Percentiles rank a stretch among this genome's conserved stretches.
Conservation (phyloP, 1,140 invertebrate genomes). For the Chironomus striatipennis region DNA sequence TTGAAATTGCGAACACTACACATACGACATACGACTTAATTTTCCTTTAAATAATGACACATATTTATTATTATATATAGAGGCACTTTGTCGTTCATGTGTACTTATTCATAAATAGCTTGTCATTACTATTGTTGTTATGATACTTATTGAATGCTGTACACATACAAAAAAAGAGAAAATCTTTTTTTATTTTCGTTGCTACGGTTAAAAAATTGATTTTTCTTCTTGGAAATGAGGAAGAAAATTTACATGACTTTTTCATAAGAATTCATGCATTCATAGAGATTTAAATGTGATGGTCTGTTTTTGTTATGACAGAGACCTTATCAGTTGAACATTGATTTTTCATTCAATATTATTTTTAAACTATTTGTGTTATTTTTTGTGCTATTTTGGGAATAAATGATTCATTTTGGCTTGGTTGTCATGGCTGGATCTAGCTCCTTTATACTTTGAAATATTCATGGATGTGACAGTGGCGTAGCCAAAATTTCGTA, state of each 20-base stretch:
- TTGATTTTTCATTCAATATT: conserved; percentile 8
- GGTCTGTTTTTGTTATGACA: conserved; percentile 1
- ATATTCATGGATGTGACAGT: too few relatives aligned
- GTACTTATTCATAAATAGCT: conserved; percentile 14
- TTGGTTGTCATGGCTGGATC: too few relatives aligned
- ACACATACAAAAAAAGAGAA: not conserved
- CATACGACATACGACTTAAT: conserved; percentile 1
- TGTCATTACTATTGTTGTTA: not conserved
- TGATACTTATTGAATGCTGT: not conserved
- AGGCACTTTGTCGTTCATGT: not conserved
- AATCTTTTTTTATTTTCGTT: not conserved
- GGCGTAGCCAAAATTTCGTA: too few relatives aligned
- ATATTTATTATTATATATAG: not conserved
- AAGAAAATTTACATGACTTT: too few relatives aligned
- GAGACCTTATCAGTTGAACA: not conserved
- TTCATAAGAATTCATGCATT: too few relatives aligned
- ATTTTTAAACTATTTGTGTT: not conserved
- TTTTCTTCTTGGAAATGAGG: not conserved
- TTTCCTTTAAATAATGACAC: conserved; percentile 9
- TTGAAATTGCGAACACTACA: not conserved
- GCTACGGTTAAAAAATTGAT: conserved; percentile 2
- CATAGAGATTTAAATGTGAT: not conserved
- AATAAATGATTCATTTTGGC: too few relatives aligned
- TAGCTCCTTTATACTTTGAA: too few relatives aligned
- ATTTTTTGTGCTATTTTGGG: too few relatives aligned